Percentiles rank a stretch among this genome's conserved stretches.
Conservation (phyloP, 92 coral and sea anemone species). For the Phenganax stokvisi region DNA sequence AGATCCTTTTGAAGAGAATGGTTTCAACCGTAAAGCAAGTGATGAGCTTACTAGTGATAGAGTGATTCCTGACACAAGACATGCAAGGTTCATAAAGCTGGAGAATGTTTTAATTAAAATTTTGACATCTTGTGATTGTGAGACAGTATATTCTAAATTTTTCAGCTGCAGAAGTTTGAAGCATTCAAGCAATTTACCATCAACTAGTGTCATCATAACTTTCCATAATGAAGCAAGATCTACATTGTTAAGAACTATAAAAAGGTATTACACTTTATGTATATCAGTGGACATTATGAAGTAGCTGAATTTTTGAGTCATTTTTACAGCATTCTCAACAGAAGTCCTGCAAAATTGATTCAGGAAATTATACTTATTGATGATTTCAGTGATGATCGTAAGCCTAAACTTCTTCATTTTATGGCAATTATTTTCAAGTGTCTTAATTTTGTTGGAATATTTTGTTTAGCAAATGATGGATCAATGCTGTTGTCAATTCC, state of each 20-base stretch:
- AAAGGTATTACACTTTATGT: conserved; percentile 51
- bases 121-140: not conserved
- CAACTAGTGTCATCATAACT: conserved; percentile 89
- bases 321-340: conserved; percentile 75
- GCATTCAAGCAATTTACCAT: conserved; percentile 64
- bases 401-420: conserved; percentile 33
- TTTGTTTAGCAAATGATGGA: conserved; percentile 70
- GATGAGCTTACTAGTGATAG: conserved; percentile 78
- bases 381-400: conserved; percentile 85
- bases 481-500: conserved; percentile 71
- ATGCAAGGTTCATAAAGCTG: conserved; percentile 59
- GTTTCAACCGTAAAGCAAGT: conserved; percentile 86
- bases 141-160: not conserved
- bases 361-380: conserved; percentile 87
- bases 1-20: conserved; percentile 77
- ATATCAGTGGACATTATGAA: not conserved
- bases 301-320: not conserved
- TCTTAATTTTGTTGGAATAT: not conserved
- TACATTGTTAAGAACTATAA: conserved; percentile 81
- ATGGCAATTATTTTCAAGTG: no score
- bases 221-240: conserved; percentile 97
- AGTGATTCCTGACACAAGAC: conserved; percentile 84
- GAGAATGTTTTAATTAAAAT: not conserved
- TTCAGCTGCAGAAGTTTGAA: conserved; percentile 61
- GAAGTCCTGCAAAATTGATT: conserved; percentile 79